phyloP scores from a whole-genome alignment of 1,140 invertebrate species.

The Tribolium castaneum region DNA sequence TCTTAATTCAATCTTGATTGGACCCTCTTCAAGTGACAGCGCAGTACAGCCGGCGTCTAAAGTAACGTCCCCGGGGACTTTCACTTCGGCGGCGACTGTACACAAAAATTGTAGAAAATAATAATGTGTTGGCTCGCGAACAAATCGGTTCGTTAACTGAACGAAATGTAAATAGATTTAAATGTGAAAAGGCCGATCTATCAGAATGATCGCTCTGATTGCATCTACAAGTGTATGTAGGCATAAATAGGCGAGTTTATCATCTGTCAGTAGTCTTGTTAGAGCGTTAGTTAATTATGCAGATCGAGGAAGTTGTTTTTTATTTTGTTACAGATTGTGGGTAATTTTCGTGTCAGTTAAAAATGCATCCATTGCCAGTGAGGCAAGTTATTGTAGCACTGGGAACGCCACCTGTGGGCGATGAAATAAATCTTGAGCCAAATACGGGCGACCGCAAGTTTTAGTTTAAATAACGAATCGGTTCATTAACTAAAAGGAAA shows the following conservation, averaged over 20 bases:
- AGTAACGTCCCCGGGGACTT: too few relatives aligned
- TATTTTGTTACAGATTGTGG: background rate
- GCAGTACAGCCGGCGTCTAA: too few relatives aligned
- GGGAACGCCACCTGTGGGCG: too few relatives aligned
- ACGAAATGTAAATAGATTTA: background rate
- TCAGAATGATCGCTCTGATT: background rate
- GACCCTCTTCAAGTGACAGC: background rate
- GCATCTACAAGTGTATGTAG: background rate
- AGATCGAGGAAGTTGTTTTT: background rate
- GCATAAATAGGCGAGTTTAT: background rate
- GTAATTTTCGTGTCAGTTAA: too few relatives aligned
- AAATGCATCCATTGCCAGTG: too few relatives aligned
- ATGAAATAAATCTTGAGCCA: too few relatives aligned
- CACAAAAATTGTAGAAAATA: too few relatives aligned
- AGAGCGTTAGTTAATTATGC: background rate
- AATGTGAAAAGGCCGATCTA: background rate
- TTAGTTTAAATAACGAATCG: too few relatives aligned
- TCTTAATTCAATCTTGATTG: background rate
- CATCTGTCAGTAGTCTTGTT: background rate
- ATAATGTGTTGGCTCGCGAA: background rate
- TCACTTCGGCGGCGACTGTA: too few relatives aligned
- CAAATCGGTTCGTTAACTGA: background rate
- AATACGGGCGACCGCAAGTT: too few relatives aligned
- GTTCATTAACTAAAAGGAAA: too few relatives aligned
- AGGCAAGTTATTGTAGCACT: too few relatives aligned